Evolutionary conservation across 2,888 invertebrate species (phyloP), one percentile per base, ranked within the genome.

Genomic region (Parnassius apollo): DNA sequence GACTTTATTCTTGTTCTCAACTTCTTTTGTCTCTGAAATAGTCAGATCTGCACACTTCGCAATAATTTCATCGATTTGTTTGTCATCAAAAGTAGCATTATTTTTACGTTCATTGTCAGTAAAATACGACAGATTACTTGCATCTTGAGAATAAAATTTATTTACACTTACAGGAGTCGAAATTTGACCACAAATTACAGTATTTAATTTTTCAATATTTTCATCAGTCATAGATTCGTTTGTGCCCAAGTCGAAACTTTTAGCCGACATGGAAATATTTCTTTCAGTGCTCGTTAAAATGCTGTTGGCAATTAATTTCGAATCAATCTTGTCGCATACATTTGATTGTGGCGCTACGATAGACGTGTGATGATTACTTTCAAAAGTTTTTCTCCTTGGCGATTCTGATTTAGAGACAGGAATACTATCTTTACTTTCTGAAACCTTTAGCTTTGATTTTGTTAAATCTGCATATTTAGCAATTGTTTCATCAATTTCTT

Each of bases 401-500:
- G 48, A 42, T 13, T 57, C 52, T 11, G 18, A 42, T 52, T 57
- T 42, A 18, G 8, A 9, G 42, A n/a, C 9, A 42, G 52, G 18
- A 8, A 9, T 57, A 42, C 59, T 59, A 18, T 50, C 9, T 50
- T 56, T 50, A 56, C 2, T 51, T 2, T 51, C 50, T 22, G 22
- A 7, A 13, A 46, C 42, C 9, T 51, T 63, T 42, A 22, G 22
- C 51, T 59, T 63, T 2, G 59, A 61, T 52, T 55, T 59, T 45
- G 62, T 64, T 48, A 62, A 61, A 22, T 56, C 49, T 52, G 62
- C 57, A 4, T 64, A 50, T 61, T 58, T 58, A 46, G 45, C 57
- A 42, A 61, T 62, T 48, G 64, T 56, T 51, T 59, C 46, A 13
- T 63, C 62, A n/a, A 66, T 57, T 51, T 65, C 64, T 45, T 66